Base-by-base conservation (phyloP, 2,888 invertebrate genomes). In the Crioceris asparagi region DNA sequence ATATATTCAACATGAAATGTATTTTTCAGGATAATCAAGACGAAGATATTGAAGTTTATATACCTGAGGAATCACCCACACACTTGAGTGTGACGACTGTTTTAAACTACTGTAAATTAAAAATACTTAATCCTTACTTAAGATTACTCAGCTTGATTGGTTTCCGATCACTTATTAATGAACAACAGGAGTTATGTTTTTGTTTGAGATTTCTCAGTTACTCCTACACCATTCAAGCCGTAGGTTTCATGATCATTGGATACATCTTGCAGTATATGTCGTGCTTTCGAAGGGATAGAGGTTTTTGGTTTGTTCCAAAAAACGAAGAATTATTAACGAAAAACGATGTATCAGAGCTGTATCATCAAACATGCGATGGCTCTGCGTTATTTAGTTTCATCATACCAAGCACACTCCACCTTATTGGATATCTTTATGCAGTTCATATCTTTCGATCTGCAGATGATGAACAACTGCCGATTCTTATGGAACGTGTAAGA, bases 381-480 rank as follows among this genome's bases (percentile, higher is more conserved):
- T 82, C 79, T 49, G 56, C 79, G 10, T 59, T 75, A 6, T 83
- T 83, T 50, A 79, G 77, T 19, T 85, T 83, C 54, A 66, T 83
- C 14, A 71, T 83, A 32, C 86, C 87, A 3, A 79, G 79, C 60
- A 49, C 73, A 34, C 62, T 87, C 17, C 84, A 86, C 62, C 71
- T 86, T 37, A 45, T 70, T 30, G 83, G 82, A 10, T 87, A 83
- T 55, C 50, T 83, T 11, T 79, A 83, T 46, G 79, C 83, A 0
- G 67, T 85, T 36, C 75, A 79, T 54, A 67, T 84, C 34, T 82
- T 84, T 58, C 70, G 85, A 51, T 72, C 79, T 46, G 76, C 79
- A 19, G 84, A 86, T 58, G 84, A 83, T 56, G 86, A 87, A 57
- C 85, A 86, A 52, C 61, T 87, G 35, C 83, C 84, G 51, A 82